Base-by-base conservation (phyloP, 1,140 invertebrate species). In the Oncopeltus fasciatus region DNA sequence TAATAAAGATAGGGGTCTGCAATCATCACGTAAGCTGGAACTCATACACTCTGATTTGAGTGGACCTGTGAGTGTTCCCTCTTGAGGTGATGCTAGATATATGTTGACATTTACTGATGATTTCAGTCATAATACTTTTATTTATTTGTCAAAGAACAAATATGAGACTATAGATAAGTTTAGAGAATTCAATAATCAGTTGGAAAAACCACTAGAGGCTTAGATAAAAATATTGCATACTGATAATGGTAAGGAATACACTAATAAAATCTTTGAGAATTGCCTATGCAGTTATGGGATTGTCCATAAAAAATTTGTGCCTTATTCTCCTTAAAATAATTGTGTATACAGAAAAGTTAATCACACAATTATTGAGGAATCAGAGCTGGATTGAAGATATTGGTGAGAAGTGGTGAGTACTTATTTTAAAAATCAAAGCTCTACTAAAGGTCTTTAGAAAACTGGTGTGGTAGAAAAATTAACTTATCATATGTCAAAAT, bases 101-200 rank as follows among this genome's bases (percentile, higher is more conserved):
- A 72, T 75, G 63, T 61, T 76, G 16, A 70, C 72, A 3, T 72
- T 76, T 60, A 71, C 73, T 53, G 72, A 77, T 70, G 73, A 76
- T 62, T 72, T 57, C 51, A 69, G 66, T 33, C 64, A 68, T 64
- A 72, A 26, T 12, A 57, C 9, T 24, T 57, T 57, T 59, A 21
- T 47, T 47, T 47, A 47, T 47, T 47, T 38, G 31, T 38, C 14
- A 14, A 38, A 38, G 31, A 38, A 14, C 14, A 38, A 38, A 38
- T 38, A 38, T 38, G 31, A 38, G 14, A 38, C 31, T 14, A 14
- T 5, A 38, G 31, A 38, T 38, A 38, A 38, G 14, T n/a, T n/a
- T n/a, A n/a, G n/a, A 38, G 14, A 8, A 38, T 38, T 38, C 5
- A 14, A 14, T 8, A 38, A 5, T 38, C 14, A 38, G 31, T 38